Evolutionary conservation across 2,888 invertebrate species (phyloP).

Genomic region (Zaprionus obscuricornis): DNA sequence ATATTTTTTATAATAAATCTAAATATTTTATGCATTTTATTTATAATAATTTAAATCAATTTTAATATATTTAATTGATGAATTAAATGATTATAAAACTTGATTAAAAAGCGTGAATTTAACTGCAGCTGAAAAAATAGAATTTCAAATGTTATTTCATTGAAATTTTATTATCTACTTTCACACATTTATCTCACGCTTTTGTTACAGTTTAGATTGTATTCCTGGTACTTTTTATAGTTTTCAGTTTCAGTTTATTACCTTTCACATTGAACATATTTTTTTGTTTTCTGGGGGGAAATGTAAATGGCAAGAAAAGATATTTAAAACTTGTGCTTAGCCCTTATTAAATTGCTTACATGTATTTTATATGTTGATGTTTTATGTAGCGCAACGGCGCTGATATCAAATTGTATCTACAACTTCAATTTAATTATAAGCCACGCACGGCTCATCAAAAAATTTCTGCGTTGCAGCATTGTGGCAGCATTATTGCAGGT

Average conservation of each 20-base stretch:
- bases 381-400: slow-evolving; percentile 67
- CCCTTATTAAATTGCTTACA: slow-evolving; percentile 26
- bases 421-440: slow-evolving; percentile 76
- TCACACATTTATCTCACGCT: neutral
- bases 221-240: slow-evolving; percentile 13
- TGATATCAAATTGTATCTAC: slow-evolving; percentile 71
- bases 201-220: slow-evolving; percentile 10
- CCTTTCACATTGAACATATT: slow-evolving; percentile 3
- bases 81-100: too few species aligned
- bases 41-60: too few species aligned
- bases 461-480: slow-evolving; percentile 51
- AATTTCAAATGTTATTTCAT: too few species aligned
- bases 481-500: slow-evolving; percentile 60
- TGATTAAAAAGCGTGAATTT: too few species aligned
- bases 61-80: too few species aligned
- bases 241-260: slow-evolving; percentile 3
- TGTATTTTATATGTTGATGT: slow-evolving; percentile 24
- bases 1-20: too few species aligned
- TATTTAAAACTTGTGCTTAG: slow-evolving; percentile 40
- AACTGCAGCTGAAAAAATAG: too few species aligned
- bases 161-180: neutral
- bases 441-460: slow-evolving; percentile 70
- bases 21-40: too few species aligned
- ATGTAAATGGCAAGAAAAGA: slow-evolving; percentile 25
- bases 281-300: too few species aligned